Percentiles rank a stretch among this genome's conserved stretches.
Conservation (phyloP, 2,888 invertebrate genomes). For the Lacanobia oleracea region DNA sequence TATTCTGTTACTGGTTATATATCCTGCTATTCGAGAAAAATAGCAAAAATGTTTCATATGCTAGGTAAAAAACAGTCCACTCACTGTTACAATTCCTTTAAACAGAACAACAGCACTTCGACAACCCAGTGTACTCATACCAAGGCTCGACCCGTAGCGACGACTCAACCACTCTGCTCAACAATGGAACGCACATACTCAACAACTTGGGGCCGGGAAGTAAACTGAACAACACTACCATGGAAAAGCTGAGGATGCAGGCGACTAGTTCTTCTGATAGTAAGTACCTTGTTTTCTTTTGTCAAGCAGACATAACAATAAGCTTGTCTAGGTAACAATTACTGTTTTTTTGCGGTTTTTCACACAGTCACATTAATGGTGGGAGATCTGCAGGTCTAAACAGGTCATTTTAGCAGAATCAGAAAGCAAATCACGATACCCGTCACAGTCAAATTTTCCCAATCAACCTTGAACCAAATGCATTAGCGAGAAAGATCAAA, state of each 20-base stretch:
- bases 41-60: no score
- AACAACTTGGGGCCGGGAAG: constrained; percentile 89
- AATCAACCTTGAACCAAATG: no score
- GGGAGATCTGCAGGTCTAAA: no score
- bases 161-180: constrained; percentile 89
- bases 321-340: background rate
- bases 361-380: no score
- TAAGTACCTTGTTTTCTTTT: constrained; percentile 57
- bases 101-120: constrained; percentile 96
- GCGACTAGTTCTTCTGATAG: constrained; percentile 88
- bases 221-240: constrained; percentile 91
- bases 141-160: constrained; percentile 90
- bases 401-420: no score
- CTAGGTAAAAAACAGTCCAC: background rate
- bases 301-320: background rate
- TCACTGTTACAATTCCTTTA: background rate
- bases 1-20: no score
- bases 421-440: no score
- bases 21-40: no score
- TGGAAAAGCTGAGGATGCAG: constrained; percentile 90
- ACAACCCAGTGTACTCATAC: constrained; percentile 97
- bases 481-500: no score
- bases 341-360: no score
- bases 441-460: no score
- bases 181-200: constrained; percentile 90